Evolutionary conservation across 1,140 invertebrate genomes (phyloP), one percentile per base, ranked within the genome.

Genomic region (Belonocnema kinseyi): DNA sequence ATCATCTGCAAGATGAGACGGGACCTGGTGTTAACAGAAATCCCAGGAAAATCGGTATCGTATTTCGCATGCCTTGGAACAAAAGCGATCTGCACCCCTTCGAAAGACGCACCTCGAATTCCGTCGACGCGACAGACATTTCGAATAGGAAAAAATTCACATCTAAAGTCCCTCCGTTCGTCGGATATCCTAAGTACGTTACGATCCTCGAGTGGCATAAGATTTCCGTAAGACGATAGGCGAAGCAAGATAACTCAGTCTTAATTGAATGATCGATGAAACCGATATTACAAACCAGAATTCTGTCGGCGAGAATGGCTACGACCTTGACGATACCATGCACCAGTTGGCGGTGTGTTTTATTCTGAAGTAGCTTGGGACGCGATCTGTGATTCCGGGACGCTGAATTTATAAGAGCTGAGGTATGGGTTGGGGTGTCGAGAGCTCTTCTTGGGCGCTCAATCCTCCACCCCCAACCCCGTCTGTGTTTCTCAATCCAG

Each of bases 221-320:
- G 79, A 51, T 61, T 80, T 80, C 74, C 73, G 71, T 71, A 51
- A 70, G 77, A 77, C 74, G 72, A 75, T 77, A 71, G 71, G 73
- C 79, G 77, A 85, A 81, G 78, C 81, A 74, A 83, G 78, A 81
- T 79, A 82, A 77, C 83, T 86, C 85, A 86, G 84, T 86, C 84
- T 86, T 86, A 79, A 82, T 79, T 79, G 78, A 77, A 78, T 76
- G 76, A 82, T 85, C 76, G 78, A 83, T 82, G 77, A 80, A 82
- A 78, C 81, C 77, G 77, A 79, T 79, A 54, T 78, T 83, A 82
- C 71, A 82, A 85, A 85, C 61, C 79, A 85, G 82, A 80, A 83
- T 83, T 76, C 74, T 76, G 77, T 77, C 81, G 77, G 79, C 79
- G 79, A 80, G 71, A 75, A 82, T 76, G 76, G 80, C 61, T 82